These are phyloP conservation scores for Chionis minor DNA, from an alignment of 2,113 vertebrate genomes.

Conservation along the genomic window DNA sequence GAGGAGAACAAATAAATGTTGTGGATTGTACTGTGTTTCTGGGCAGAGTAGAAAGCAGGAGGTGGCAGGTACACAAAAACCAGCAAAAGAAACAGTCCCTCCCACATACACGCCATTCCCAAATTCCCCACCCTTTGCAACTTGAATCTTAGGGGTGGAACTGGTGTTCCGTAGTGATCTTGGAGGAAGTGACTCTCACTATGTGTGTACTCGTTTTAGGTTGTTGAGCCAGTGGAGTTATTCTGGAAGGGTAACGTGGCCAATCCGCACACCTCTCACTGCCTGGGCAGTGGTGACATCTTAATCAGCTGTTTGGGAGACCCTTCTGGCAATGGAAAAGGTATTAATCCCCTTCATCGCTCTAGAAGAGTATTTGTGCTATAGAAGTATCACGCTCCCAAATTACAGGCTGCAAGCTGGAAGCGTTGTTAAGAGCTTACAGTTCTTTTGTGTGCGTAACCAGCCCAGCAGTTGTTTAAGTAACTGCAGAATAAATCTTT, in stretches of 20 bases:
- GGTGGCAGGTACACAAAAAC: too few relatives aligned
- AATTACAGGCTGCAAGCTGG: background rate
- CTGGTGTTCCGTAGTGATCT: background rate
- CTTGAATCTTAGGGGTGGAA: background rate
- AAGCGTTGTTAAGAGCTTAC: too few relatives aligned
- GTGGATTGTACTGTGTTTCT: too few relatives aligned
- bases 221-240: conserved; percentile 84
- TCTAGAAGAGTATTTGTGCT: background rate
- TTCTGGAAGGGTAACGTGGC: conserved; percentile 80
- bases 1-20: too few relatives aligned
- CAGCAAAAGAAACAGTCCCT: too few relatives aligned
- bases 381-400: too few relatives aligned
- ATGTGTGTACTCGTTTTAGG: conserved; percentile 43
- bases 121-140: too few relatives aligned
- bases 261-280: conserved; percentile 89
- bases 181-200: background rate
- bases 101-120: too few relatives aligned
- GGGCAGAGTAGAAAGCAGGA: too few relatives aligned
- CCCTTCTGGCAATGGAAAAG: conserved; percentile 85
- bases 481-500: background rate
- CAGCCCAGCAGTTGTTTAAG: too few relatives aligned
- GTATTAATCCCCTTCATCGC: conserved; percentile 50
- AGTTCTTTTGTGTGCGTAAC: background rate
- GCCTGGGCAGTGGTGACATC: conserved; percentile 87
- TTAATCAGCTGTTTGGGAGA: conserved; percentile 91